Evolutionary conservation across 2,888 invertebrate species (phyloP).

Genomic region (Bhutanitis thaidina): DNA sequence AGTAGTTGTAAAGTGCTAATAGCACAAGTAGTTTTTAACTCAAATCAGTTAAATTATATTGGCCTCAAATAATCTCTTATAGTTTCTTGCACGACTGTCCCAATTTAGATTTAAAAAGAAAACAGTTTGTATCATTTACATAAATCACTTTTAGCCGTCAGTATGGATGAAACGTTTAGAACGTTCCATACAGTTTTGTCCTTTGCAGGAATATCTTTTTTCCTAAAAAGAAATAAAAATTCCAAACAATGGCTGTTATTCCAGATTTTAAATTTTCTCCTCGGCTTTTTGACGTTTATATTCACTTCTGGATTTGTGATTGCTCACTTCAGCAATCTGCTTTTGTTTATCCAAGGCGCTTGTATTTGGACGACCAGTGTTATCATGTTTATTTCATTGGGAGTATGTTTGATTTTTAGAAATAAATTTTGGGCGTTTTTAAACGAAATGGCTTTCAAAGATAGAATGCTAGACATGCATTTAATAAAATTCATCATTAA

Average conservation of each 20-base stretch:
- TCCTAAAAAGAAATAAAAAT: constrained; percentile 46
- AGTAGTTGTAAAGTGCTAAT: too few species aligned
- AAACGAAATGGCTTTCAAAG: constrained; percentile 52
- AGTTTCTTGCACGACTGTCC: constrained; percentile 30
- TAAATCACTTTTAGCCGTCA: constrained; percentile 29
- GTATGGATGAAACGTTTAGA: constrained; percentile 52
- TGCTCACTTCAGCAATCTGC: constrained; percentile 38
- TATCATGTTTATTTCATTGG: constrained; percentile 58
- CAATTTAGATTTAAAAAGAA: constrained; percentile 27
- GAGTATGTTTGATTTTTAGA: constrained; percentile 51
- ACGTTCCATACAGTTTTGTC: constrained; percentile 53
- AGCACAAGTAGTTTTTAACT: too few species aligned
- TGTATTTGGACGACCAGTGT: constrained; percentile 66
- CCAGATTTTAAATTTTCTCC: constrained; percentile 51
- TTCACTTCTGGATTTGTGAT: constrained; percentile 57
- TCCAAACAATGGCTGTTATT: constrained; percentile 46
- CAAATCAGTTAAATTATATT: too few species aligned
- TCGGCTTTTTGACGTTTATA: constrained; percentile 50
- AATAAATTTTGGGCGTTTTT: constrained; percentile 49
- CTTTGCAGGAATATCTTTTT: constrained; percentile 55
- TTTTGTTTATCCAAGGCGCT: constrained; percentile 60
- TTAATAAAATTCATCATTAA: constrained; percentile 40
- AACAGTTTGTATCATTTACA: constrained; percentile 28
- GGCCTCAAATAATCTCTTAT: neutral
- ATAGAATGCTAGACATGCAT: constrained; percentile 52